phyloP scores from a whole-genome alignment of 2,888 invertebrate species.

The Drepana falcataria region DNA sequence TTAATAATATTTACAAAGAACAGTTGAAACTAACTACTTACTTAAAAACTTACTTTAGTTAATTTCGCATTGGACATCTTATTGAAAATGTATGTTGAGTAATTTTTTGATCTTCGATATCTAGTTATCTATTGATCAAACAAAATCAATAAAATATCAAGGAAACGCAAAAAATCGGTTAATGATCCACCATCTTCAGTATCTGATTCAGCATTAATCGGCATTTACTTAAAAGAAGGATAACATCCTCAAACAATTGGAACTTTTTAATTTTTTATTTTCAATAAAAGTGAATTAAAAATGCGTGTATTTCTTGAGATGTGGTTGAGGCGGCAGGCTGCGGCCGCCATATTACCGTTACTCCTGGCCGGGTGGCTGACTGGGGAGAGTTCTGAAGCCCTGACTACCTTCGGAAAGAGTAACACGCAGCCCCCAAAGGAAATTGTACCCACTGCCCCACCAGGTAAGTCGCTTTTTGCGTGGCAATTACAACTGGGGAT shows the following conservation, averaged over 20 bases:
- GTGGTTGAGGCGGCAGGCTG: slow-evolving; percentile 64
- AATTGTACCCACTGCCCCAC: slow-evolving; percentile 75
- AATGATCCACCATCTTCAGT: too few relatives aligned
- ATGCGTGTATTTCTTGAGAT: slow-evolving; percentile 66
- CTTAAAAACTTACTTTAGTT: too few relatives aligned
- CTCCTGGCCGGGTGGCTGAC: slow-evolving; percentile 61
- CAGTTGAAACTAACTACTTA: too few relatives aligned
- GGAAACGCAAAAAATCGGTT: too few relatives aligned
- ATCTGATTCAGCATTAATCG: too few relatives aligned
- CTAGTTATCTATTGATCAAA: too few relatives aligned
- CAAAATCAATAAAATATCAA: too few relatives aligned
- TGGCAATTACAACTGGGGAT: background rate
- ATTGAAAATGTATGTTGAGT: too few relatives aligned
- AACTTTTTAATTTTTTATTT: background rate
- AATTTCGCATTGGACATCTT: too few relatives aligned
- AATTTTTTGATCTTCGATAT: too few relatives aligned
- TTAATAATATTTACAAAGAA: too few relatives aligned
- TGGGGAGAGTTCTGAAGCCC: slow-evolving; percentile 77
- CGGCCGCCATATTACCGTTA: slow-evolving; percentile 55
- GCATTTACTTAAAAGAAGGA: too few relatives aligned
- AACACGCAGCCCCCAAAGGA: slow-evolving; percentile 78
- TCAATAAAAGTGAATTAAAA: slow-evolving; percentile 18
- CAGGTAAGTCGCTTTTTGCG: slow-evolving; percentile 64
- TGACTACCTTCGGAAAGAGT: slow-evolving; percentile 85
- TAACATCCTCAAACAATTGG: background rate